Conservation (phyloP, 2,888 invertebrate species). For the Julus scanicus region DNA sequence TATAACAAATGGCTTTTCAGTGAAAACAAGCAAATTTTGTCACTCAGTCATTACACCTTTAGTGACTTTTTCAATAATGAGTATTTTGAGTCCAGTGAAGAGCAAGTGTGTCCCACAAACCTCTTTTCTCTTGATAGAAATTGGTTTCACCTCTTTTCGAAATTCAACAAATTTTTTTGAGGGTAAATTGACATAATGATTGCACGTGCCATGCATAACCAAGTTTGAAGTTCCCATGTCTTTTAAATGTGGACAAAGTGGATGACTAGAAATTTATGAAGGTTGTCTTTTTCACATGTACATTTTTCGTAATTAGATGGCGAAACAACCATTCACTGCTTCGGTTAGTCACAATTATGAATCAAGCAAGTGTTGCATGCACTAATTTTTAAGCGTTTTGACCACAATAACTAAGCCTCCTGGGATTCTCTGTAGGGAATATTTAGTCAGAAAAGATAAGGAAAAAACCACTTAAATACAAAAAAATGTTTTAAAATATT, state of each 20-base stretch:
- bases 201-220: constrained; percentile 34
- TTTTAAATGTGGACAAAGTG: constrained; percentile 21
- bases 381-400: not conserved
- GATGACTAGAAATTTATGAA: constrained; percentile 6
- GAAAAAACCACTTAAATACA: not conserved
- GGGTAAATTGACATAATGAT: constrained; percentile 5
- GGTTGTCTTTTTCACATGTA: not conserved
- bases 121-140: not conserved
- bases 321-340: not conserved
- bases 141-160: constrained; percentile 29
- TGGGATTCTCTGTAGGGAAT: not conserved
- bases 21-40: constrained; percentile 14
- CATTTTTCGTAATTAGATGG: not conserved
- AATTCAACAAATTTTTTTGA: not conserved
- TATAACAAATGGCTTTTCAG: not conserved
- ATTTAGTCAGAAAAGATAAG: not conserved
- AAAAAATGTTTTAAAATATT: not conserved
- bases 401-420: constrained; percentile 20
- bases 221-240: not conserved
- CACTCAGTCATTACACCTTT: not conserved
- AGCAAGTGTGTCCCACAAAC: not conserved
- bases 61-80: not conserved
- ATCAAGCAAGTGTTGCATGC: not conserved
- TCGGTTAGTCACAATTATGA: constrained; percentile 5
- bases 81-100: not conserved